These are phyloP conservation scores for Amblyornis subalaris DNA, from an alignment of 2,113 vertebrate genomes.

Conservation along the genomic window DNA sequence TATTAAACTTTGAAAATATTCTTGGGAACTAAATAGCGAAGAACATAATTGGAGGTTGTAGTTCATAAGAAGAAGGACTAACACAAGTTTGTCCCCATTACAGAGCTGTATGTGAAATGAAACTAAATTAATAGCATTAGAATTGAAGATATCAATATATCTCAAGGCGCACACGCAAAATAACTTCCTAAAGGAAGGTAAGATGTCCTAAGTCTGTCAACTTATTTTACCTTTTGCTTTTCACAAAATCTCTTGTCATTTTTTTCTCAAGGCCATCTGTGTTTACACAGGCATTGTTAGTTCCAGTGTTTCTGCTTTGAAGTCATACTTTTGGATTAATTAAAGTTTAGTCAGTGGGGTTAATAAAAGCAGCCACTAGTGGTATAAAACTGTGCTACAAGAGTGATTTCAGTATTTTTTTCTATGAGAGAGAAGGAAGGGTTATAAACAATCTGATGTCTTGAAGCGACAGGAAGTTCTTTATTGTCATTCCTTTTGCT, in stretches of 20 bases:
- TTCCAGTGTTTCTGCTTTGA: background rate
- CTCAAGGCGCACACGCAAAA: constrained; percentile 12
- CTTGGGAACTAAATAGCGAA: constrained; percentile 27
- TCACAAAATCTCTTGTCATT: background rate
- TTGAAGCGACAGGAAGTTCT: background rate
- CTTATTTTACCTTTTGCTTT: background rate
- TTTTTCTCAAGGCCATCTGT: background rate
- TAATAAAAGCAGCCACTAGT: background rate
- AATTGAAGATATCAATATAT: background rate
- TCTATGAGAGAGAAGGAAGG: background rate
- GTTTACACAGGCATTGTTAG: background rate
- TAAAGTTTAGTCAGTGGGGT: background rate
- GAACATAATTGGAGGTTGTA: background rate
- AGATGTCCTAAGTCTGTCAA: background rate
- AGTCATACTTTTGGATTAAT: background rate
- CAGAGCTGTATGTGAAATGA: constrained; percentile 28
- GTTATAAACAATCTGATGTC: background rate
- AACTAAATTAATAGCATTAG: constrained; percentile 8
- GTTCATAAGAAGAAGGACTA: constrained; percentile 21
- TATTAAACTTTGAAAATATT: constrained; percentile 56
- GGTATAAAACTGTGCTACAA: background rate
- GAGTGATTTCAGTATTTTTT: background rate
- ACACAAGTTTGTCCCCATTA: background rate
- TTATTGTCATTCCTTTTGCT: background rate
- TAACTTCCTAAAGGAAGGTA: background rate